Base-by-base conservation (phyloP, 2,113 vertebrate species). In the Acinonyx jubatus region DNA sequence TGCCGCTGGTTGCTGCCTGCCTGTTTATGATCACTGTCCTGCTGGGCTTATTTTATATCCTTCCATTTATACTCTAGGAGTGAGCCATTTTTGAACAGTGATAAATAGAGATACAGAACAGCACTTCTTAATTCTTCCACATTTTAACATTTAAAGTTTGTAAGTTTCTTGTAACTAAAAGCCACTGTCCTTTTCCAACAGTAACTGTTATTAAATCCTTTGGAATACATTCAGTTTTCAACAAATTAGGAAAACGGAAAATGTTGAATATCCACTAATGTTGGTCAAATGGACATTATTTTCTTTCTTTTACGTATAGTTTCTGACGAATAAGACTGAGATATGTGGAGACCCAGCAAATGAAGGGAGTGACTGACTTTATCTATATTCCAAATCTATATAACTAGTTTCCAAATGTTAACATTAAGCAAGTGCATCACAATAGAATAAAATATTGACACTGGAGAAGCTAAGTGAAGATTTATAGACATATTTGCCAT, bases 21-120 rank as follows among this genome's bases (percentile, higher is more conserved):
- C 68, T 95, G 23, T 95, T 97, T 91, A 95, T 96, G 36, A 87
- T 90, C 41, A 45, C 68, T 45, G 13, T 66, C 76, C 23, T 83
- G 74, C 23, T 82, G 66, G 15, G 57, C 36, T 73, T 65, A 74
- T 91, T 93, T 92, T 82, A 71, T 71, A 71, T 52, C 29, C 92
- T 73, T 36, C 19, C 55, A 29, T 93, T 96, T 96, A 48, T 88
- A 91, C 15, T 79, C 55, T 82, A n/a, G 12, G 19, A 91, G 18
- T 36, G 8, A 92, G 83, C 23, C 15, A 86, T 27, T 79, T 93
- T 31, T 96, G 38, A 33, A 73, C 36, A 86, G 4, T 74, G 55
- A 74, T 73, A 90, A 88, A 88, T 66, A 86, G 21, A 89, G 76
- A 93, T 66, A 71, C 25, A 79, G 15, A 90, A 61, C 12, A 79